Conservation (phyloP, 2,797 vertebrate species). For the Amazona ochrocephala region DNA sequence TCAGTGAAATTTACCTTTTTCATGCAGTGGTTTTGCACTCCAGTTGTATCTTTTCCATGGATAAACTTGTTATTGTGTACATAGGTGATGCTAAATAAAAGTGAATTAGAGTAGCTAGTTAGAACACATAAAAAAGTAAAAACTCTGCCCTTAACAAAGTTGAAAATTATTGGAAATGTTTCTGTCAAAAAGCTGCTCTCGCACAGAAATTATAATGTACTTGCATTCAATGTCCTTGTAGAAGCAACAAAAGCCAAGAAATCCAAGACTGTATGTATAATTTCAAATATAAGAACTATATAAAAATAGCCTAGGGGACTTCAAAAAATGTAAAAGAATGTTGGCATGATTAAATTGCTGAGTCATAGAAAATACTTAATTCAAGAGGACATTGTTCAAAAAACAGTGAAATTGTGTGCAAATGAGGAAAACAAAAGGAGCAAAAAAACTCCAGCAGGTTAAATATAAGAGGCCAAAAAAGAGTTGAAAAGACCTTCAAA, state of each 20-base stretch:
- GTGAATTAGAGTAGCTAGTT: not conserved
- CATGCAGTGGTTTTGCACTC: not conserved
- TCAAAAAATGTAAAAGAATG: not conserved
- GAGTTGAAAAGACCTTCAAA: not conserved
- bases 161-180: not conserved
- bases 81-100: not conserved
- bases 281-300: not conserved
- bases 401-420: not conserved
- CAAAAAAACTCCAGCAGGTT: not conserved
- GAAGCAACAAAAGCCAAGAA: not conserved
- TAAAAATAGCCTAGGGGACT: not conserved
- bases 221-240: not conserved
- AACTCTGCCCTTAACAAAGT: not conserved
- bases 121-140: not conserved
- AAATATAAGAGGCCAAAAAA: not conserved
- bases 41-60: not conserved
- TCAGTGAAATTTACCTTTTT: not conserved
- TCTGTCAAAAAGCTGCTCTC: not conserved
- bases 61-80: not conserved
- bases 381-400: not conserved
- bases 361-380: constrained; percentile 18
- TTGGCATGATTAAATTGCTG: not conserved
- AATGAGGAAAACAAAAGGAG: not conserved
- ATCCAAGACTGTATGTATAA: not conserved
- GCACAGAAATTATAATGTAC: not conserved